Evolutionary conservation across 2,113 vertebrate species (phyloP), one percentile per base, ranked within the genome.

Genomic region (Castor canadensis): DNA sequence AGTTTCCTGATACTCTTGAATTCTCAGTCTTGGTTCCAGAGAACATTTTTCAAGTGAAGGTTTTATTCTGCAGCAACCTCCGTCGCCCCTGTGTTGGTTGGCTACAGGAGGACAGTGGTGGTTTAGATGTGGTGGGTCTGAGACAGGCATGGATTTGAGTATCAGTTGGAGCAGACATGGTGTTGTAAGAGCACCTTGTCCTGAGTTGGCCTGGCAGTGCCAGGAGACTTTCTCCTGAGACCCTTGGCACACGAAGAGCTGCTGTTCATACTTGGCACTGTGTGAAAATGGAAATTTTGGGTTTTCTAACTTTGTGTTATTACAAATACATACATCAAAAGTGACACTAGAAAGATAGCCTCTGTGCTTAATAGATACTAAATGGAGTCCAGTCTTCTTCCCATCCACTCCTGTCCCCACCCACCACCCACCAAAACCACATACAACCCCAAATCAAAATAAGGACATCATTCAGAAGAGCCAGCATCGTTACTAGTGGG

Each of bases 251-350:
- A 24, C 17, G 35, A 73, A 88, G 83, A 76, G 75, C 28, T 77
- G 58, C 40, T 45, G 66, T 52, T 79, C 30, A n/a, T 58, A 13
- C 19, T 82, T 26, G n/a, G n/a, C n/a, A n/a, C n/a, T n/a, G n/a
- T n/a, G n/a, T n/a, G n/a, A n/a, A n/a, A n/a, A n/a, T 75, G 77
- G 60, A 62, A 22, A 91, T 52, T 86, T 67, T 52, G 54, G 66
- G 73, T 40, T 86, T 95, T 95, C 67, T 76, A 62, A 84, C 60
- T 87, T 69, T 45, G 45, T 92, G 35, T 72, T 87, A 64, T 49
- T 87, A 1, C 20, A 24, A 72, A 32, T 52, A 91, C 66, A 64
- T 88, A 24, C 13, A 28, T 79, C 6, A 47, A 77, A 83, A 83
- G 43, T 38, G 67, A 1, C 22, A 40, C 38, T 54, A 56, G 40